Evolutionary conservation across 2,113 vertebrate species (phyloP).

Genomic region (Solea solea): DNA sequence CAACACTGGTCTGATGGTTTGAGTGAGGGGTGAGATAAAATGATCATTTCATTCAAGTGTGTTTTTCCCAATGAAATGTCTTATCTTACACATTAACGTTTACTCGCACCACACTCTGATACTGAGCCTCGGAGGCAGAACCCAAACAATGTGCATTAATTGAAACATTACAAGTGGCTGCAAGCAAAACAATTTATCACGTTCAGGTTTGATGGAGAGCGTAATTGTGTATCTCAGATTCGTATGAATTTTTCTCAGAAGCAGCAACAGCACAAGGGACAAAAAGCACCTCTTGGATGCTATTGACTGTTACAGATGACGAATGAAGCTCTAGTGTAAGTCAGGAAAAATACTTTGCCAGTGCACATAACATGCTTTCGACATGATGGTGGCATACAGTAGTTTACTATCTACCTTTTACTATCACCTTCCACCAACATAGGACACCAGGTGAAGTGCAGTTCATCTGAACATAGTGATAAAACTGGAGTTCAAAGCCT

Average conservation of each 20-base stretch:
- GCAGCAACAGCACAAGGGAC: background rate
- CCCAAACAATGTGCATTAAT: constrained; percentile 4
- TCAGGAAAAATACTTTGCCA: too few species aligned
- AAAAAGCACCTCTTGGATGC: background rate
- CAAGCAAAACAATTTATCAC: background rate
- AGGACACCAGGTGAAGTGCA: too few species aligned
- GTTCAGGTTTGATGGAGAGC: constrained; percentile 9
- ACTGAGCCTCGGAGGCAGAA: constrained; percentile 5
- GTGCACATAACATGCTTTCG: too few species aligned
- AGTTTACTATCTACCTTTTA: too few species aligned
- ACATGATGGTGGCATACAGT: too few species aligned
- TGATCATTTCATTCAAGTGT: background rate
- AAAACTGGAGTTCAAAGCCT: too few species aligned
- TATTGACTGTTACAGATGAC: too few species aligned
- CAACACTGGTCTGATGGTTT: background rate
- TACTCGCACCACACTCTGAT: background rate
- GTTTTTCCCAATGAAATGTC: too few species aligned
- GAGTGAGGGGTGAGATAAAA: background rate
- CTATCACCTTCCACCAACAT: too few species aligned
- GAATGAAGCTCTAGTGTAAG: too few species aligned
- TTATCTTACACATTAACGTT: constrained; percentile 12
- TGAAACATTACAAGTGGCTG: constrained; percentile 11
- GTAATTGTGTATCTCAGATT: background rate
- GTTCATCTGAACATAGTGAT: too few species aligned
- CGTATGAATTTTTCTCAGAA: background rate